Conservation (phyloP, 2,888 invertebrate species). For the Galerucella calmariensis region DNA sequence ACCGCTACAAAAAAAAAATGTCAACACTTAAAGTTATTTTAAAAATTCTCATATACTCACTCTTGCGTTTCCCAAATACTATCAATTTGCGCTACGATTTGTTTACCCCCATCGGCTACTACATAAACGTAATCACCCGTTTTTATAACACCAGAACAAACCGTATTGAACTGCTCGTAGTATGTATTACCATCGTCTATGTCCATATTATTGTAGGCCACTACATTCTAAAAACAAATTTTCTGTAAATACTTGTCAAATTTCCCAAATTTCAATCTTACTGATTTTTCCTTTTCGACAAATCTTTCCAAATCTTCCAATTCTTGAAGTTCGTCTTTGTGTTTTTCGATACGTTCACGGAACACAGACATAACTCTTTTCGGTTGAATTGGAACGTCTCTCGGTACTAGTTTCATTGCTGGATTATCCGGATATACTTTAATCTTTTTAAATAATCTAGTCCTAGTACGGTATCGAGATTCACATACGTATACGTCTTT, state of each 20-base stretch:
- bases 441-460: conserved; percentile 93
- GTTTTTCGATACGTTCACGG: conserved; percentile 88
- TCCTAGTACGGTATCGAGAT: conserved; percentile 88
- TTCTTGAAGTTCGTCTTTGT: conserved; percentile 88
- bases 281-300: conserved; percentile 87
- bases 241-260: too few relatives aligned
- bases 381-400: conserved; percentile 83
- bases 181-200: conserved; percentile 84
- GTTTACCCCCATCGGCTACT: conserved; percentile 88
- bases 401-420: conserved; percentile 72
- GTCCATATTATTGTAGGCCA: conserved; percentile 73
- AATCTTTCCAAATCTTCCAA: conserved; percentile 84
- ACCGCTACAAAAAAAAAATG: conserved; percentile 71
- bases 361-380: conserved; percentile 93
- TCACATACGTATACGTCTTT: conserved; percentile 98
- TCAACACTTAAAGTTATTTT: background rate
- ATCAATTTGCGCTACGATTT: conserved; percentile 93
- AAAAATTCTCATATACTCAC: conserved; percentile 68
- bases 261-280: conserved; percentile 62
- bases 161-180: conserved; percentile 92
- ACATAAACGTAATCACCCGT: conserved; percentile 96
- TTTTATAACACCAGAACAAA: conserved; percentile 84
- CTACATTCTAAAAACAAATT: conserved; percentile 74
- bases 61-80: conserved; percentile 93
- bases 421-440: conserved; percentile 80